Conservation (phyloP, 2,797 vertebrate species). For the Darevskia nairensis region DNA sequence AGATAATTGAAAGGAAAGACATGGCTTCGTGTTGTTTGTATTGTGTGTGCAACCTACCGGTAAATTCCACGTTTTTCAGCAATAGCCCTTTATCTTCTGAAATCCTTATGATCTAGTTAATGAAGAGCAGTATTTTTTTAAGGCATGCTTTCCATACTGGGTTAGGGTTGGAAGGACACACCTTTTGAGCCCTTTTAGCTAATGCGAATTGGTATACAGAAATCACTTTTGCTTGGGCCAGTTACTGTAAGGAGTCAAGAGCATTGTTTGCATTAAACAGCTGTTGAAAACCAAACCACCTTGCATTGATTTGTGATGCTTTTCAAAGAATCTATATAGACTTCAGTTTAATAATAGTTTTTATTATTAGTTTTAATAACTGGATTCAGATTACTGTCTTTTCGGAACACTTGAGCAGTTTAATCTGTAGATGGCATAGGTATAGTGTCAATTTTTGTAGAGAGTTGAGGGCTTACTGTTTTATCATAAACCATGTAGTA, state of each 20-base stretch:
- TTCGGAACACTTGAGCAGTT: background rate
- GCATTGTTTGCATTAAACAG: background rate
- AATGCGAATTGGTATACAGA: slow-evolving; percentile 32
- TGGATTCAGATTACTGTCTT: background rate
- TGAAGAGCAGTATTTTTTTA: background rate
- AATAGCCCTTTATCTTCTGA: background rate
- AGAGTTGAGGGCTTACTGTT: background rate
- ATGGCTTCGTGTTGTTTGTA: background rate
- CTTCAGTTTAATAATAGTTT: background rate
- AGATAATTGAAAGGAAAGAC: background rate
- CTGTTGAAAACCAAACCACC: background rate
- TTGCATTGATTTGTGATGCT: background rate
- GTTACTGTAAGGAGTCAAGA: background rate
- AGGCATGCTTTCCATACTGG: background rate
- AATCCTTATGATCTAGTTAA: slow-evolving; percentile 19
- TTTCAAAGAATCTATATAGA: background rate
- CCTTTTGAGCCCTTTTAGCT: slow-evolving; percentile 21
- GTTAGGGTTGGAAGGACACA: background rate
- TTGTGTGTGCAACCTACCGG: background rate
- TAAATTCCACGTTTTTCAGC: background rate
- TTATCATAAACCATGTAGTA: background rate
- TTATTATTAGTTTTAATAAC: background rate
- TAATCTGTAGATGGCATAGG: background rate
- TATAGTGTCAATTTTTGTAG: background rate
- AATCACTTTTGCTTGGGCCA: background rate